Percentiles rank a stretch among this genome's conserved stretches.
phyloP scores from a whole-genome alignment of 2,888 invertebrate species.

The Tiphia femorata region DNA sequence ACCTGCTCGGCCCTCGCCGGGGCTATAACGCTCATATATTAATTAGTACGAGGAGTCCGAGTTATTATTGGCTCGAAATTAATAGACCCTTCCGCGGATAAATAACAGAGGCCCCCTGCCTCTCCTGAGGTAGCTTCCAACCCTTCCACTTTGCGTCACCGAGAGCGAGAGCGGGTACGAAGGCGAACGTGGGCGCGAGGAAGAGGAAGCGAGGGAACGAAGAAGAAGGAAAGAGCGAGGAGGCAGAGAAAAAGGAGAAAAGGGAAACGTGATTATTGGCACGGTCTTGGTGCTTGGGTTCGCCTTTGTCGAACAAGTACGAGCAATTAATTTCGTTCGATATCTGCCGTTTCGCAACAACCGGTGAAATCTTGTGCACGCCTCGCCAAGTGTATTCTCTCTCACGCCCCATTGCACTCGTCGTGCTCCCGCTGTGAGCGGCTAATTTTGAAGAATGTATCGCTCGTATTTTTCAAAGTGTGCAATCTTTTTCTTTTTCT shows the following conservation, averaged over 20 bases:
- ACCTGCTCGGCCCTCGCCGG: conserved; percentile 55
- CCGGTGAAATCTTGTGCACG: too few species aligned
- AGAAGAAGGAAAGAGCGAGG: conserved; percentile 12
- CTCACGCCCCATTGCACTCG: too few species aligned
- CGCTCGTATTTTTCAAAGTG: too few species aligned
- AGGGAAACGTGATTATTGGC: conserved; percentile 44
- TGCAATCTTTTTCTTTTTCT: too few species aligned
- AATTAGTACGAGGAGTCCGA: conserved; percentile 60
- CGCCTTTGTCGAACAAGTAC: conserved; percentile 46
- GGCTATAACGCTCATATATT: conserved; percentile 60
- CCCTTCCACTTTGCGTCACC: conserved; percentile 36
- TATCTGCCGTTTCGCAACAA: too few species aligned
- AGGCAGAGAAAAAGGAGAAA: conserved; percentile 7
- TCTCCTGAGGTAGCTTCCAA: conserved; percentile 29
- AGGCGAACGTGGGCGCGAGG: conserved; percentile 8
- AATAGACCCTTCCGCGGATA: conserved; percentile 61
- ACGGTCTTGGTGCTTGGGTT: conserved; percentile 32
- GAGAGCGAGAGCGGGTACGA: background rate
- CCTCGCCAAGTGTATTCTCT: too few species aligned
- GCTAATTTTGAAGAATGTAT: too few species aligned
- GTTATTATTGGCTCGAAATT: conserved; percentile 62
- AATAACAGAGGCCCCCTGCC: conserved; percentile 46
- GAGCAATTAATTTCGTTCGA: too few species aligned
- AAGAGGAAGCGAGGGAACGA: background rate
- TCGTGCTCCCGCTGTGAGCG: too few species aligned